These are phyloP conservation scores for Callaeas wilsoni DNA, from an alignment of 2,113 vertebrate genomes.

Conservation along the genomic window DNA sequence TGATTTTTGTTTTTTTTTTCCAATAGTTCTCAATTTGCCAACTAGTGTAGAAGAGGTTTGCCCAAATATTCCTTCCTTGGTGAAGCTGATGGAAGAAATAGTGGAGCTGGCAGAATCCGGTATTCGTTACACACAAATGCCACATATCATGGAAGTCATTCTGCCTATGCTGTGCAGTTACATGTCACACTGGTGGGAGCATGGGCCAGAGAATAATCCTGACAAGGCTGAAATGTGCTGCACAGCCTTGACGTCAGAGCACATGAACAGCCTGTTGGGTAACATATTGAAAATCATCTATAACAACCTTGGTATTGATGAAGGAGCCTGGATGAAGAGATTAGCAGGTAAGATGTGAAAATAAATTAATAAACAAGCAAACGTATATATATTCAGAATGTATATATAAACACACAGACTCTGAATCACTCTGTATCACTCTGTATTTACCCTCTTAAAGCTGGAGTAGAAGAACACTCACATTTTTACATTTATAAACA, in stretches of 20 bases:
- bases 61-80: conserved; percentile 85
- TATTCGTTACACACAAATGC: conserved; percentile 93
- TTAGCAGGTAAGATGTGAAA: conserved; percentile 80
- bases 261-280: conserved; percentile 93
- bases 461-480: not conserved
- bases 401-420: not conserved
- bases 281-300: conserved; percentile 97
- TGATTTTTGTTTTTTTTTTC: not conserved
- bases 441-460: not conserved
- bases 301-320: conserved; percentile 94
- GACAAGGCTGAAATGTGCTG: conserved; percentile 81
- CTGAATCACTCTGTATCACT: not conserved
- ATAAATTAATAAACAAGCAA: not conserved
- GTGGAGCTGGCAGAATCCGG: conserved; percentile 91
- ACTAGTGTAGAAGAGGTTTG: conserved; percentile 83
- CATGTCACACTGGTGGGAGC: conserved; percentile 97
- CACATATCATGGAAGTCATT: conserved; percentile 94
- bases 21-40: conserved; percentile 79
- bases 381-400: not conserved
- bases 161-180: conserved; percentile 95
- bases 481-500: not conserved
- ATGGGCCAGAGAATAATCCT: conserved; percentile 83
- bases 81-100: conserved; percentile 90
- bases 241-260: conserved; percentile 87
- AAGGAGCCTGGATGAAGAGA: conserved; percentile 97